Evolutionary conservation across 2,797 vertebrate genomes (phyloP).

Genomic region (Setipinna tenuifilis): DNA sequence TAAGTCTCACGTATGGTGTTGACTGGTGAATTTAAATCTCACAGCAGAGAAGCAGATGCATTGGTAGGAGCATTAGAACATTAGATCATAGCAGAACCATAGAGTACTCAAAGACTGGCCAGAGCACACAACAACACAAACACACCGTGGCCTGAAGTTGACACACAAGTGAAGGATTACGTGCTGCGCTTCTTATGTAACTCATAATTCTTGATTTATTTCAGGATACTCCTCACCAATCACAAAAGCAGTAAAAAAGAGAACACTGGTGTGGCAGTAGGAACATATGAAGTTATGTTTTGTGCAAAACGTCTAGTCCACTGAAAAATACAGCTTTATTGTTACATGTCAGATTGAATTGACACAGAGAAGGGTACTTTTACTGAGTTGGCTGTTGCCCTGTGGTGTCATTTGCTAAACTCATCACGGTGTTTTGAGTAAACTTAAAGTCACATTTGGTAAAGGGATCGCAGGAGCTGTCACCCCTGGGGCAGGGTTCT

Average conservation of each 20-base stretch:
- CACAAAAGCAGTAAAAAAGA: not conserved
- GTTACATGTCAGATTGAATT: not conserved
- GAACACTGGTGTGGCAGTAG: not conserved
- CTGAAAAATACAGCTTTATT: not conserved
- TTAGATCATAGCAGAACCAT: not conserved
- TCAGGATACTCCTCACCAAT: not conserved
- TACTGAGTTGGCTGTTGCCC: not conserved
- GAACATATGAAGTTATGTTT: not conserved
- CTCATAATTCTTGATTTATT: conserved; percentile 1
- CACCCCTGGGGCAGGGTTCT: conserved; percentile 6
- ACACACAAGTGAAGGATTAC: not conserved
- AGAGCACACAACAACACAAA: not conserved
- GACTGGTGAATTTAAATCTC: not conserved
- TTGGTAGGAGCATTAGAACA: not conserved
- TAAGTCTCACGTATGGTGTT: not conserved
- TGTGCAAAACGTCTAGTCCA: not conserved
- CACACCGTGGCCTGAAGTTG: not conserved
- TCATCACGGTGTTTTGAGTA: not conserved
- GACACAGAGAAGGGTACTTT: not conserved
- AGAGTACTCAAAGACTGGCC: not conserved
- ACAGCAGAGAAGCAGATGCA: not conserved
- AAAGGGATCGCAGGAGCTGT: not conserved
- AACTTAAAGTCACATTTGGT: conserved; percentile 4
- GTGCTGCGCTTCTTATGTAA: not conserved
- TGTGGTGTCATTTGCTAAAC: conserved; percentile 6